Evolutionary conservation across 2,797 vertebrate genomes (phyloP), one percentile per base, ranked within the genome.

Genomic region (Cuniculus paca): DNA sequence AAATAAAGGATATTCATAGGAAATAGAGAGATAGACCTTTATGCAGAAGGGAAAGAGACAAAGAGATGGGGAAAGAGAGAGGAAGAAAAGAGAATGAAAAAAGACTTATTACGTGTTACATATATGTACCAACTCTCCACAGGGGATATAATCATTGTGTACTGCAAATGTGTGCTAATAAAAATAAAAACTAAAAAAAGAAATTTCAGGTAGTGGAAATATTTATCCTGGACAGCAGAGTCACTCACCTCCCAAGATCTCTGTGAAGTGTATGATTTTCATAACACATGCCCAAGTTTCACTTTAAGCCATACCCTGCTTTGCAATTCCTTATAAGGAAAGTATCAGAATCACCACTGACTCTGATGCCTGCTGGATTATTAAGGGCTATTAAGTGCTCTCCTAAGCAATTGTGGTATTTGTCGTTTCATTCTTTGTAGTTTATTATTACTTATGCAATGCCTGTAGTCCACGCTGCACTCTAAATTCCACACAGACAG

Each of bases 181-280:
- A 74, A 45, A 75, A 45, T 11, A 24, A 72, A 13, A 72, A 26
- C 13, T 6, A 17, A 42, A 26, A 68, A 70, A 70, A 80, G n/a
- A 77, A 83, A 50, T 31, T 87, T 39, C 42, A 42, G 24, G 12
- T 84, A 24, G 42, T 28, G 24, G 78, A 81, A 70, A 36, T n/a
- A 36, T 72, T 80, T 63, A 34, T 68, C 28, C 54, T 50, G 17
- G 72, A 88, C 22, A 78, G 6, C 1, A 50, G 48, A 94, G 68
- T 14, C 65, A 52, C 52, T 74, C 12, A 31, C 48, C 50, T 94
- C 31, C 78, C 26, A 54, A 80, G 60, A 87, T 80, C 22, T 54
- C 72, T 94, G 86, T 42, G 50, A 82, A 31, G 48, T 70, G 22
- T 48, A 11, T 72, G 61, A 94, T 88, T 86, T 78, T 94, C 79